A percentile compares a stretch with the other conserved stretches of the same genome.
Evolutionary conservation across 2,888 invertebrate genomes (phyloP).

Genomic region (Platycnemis pennipes): DNA sequence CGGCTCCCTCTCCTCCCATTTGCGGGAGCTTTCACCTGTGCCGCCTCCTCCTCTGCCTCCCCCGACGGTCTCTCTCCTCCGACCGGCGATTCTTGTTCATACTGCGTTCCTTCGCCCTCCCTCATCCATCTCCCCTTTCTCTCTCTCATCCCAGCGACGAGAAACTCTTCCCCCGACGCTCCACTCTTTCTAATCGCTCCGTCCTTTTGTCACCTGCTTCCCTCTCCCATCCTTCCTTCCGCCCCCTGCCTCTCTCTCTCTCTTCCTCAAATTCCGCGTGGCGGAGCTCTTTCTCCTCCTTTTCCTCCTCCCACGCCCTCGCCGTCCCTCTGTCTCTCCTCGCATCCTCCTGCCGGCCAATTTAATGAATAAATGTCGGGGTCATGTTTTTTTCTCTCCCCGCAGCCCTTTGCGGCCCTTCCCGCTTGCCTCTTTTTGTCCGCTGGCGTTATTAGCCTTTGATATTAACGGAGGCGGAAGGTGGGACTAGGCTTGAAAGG

Average conservation of each 20-base stretch:
- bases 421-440: slow-evolving; percentile 5
- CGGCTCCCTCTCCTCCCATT: background rate
- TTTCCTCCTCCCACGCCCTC: background rate
- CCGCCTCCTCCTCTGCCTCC: background rate
- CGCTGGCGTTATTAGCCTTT: background rate
- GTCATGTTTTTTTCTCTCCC: background rate
- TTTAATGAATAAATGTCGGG: slow-evolving; percentile 29
- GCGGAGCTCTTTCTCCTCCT: background rate
- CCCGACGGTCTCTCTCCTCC: background rate
- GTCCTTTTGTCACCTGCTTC: slow-evolving; percentile 37
- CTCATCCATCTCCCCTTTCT: background rate
- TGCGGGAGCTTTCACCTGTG: background rate
- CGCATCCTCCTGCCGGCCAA: background rate
- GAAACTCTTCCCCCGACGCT: background rate
- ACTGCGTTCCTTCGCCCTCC: background rate
- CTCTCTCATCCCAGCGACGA: background rate
- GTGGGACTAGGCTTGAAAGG: background rate
- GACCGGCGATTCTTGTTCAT: background rate
- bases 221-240: background rate
- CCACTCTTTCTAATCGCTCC: slow-evolving; percentile 1
- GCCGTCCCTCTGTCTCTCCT: background rate
- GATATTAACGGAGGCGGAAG: background rate
- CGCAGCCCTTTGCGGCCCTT: background rate
- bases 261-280: background rate
- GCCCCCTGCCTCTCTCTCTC: background rate